Percentiles rank a stretch among this genome's conserved stretches.
These are phyloP conservation scores for Apostichopus japonicus DNA, from an alignment of 35 echinoderm and acorn worm species.

Conservation along the genomic window DNA sequence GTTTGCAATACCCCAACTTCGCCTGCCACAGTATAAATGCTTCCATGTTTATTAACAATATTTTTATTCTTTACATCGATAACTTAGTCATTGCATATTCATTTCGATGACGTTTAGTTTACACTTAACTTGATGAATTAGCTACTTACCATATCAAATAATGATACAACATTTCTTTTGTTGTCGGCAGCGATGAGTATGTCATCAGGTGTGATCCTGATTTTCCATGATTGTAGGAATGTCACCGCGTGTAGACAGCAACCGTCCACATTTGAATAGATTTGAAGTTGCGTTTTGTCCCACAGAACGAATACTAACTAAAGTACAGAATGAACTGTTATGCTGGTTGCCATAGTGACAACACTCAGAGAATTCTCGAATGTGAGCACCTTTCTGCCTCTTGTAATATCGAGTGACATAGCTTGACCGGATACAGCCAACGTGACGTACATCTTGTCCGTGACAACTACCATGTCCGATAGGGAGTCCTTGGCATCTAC, in stretches of 20 bases:
- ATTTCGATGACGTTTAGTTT: no score
- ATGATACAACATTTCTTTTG: not conserved
- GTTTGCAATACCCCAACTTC: no score
- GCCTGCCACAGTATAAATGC: no score
- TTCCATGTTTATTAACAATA: no score
- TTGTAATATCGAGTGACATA: not conserved
- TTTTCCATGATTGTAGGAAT: constrained; percentile 5
- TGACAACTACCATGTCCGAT: not conserved
- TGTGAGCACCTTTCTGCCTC: not conserved
- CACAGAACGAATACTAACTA: constrained; percentile 7
- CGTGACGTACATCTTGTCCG: not conserved
- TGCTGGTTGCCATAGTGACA: not conserved
- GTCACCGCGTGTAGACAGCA: not conserved
- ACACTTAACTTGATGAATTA: no score
- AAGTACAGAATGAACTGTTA: not conserved
- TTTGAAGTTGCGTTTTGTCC: not conserved
- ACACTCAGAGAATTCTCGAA: not conserved
- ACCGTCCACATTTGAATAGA: not conserved
- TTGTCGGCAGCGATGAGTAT: not conserved
- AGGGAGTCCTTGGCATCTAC: not conserved
- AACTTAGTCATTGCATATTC: no score
- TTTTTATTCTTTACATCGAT: no score
- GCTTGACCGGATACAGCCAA: not conserved
- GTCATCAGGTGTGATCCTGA: not conserved
- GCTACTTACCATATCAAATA: not conserved